Conservation (phyloP, 2,888 invertebrate genomes). For the Scaptomyza parva region DNA sequence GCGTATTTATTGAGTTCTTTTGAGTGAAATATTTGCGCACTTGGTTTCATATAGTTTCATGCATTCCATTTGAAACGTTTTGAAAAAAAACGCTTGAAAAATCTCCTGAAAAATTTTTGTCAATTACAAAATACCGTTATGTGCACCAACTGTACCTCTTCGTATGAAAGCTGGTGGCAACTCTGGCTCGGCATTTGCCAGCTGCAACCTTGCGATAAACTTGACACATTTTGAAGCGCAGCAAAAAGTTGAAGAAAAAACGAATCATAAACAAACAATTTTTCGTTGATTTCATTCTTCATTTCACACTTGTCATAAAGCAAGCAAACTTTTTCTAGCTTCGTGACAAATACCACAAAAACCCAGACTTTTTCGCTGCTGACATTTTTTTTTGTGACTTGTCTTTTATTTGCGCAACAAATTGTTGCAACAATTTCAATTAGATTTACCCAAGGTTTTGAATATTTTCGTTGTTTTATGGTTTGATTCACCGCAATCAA, state of each 20-base stretch:
- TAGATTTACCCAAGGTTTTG: slow-evolving; percentile 9
- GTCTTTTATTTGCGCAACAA: slow-evolving; percentile 4
- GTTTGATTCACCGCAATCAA: slow-evolving; percentile 18
- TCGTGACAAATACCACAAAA: not conserved
- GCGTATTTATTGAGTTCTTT: not conserved
- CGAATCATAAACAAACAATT: too few relatives aligned
- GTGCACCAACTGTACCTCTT: too few relatives aligned
- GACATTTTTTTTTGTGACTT: not conserved
- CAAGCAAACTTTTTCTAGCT: too few relatives aligned
- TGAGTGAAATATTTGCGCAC: slow-evolving; percentile 18
- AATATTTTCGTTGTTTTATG: not conserved
- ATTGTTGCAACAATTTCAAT: slow-evolving; percentile 24
- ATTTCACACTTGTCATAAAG: too few relatives aligned
- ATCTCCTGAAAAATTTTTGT: not conserved
- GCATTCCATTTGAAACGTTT: not conserved
- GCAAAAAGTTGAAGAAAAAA: too few relatives aligned
- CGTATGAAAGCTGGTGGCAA: not conserved
- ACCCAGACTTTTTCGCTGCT: not conserved
- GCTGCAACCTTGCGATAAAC: slow-evolving; percentile 67
- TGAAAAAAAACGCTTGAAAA: too few relatives aligned
- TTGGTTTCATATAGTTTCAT: too few relatives aligned
- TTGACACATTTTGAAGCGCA: too few relatives aligned
- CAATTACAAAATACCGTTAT: too few relatives aligned
- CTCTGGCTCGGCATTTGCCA: too few relatives aligned
- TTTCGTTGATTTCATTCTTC: slow-evolving; percentile 6